Percentiles rank a stretch among this genome's conserved stretches.
phyloP scores from a whole-genome alignment of 2,797 vertebrate genomes.

The Echiichthys vipera region DNA sequence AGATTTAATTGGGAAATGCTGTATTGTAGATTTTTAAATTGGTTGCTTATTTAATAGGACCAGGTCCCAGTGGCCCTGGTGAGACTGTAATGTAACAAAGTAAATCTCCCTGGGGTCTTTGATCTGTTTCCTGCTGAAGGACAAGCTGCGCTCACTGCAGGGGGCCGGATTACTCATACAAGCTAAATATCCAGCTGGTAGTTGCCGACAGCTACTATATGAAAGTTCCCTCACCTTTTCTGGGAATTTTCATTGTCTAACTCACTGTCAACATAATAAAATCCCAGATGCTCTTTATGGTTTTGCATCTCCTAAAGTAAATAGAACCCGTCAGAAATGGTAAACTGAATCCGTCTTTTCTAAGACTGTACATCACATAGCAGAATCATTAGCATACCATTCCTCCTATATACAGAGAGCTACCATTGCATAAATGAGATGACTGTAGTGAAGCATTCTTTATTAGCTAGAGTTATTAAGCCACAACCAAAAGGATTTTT shows the following conservation, averaged over 20 bases:
- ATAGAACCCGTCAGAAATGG: too few species aligned
- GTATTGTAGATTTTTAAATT: conserved; percentile 35
- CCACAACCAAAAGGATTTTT: neutral
- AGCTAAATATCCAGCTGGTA: conserved; percentile 52
- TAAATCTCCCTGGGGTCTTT: conserved; percentile 66
- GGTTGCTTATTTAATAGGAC: conserved; percentile 33
- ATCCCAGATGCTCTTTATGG: neutral
- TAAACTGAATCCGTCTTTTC: too few species aligned
- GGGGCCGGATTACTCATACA: conserved; percentile 50
- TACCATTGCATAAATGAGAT: neutral
- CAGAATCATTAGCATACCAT: neutral
- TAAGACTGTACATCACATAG: neutral
- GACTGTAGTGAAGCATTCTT: neutral
- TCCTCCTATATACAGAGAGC: neutral
- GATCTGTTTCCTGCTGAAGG: conserved; percentile 70
- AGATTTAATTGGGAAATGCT: conserved; percentile 28
- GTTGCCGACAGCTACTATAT: conserved; percentile 31
- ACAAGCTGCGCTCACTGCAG: conserved; percentile 69
- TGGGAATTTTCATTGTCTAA: neutral
- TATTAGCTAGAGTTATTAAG: neutral
- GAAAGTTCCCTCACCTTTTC: conserved; percentile 53
- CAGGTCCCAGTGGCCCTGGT: conserved; percentile 40
- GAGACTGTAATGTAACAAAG: conserved; percentile 70
- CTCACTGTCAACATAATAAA: neutral
- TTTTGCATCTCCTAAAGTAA: too few species aligned